Evolutionary conservation across 2,797 vertebrate genomes (phyloP).

Genomic region (Meriones psammophilus): DNA sequence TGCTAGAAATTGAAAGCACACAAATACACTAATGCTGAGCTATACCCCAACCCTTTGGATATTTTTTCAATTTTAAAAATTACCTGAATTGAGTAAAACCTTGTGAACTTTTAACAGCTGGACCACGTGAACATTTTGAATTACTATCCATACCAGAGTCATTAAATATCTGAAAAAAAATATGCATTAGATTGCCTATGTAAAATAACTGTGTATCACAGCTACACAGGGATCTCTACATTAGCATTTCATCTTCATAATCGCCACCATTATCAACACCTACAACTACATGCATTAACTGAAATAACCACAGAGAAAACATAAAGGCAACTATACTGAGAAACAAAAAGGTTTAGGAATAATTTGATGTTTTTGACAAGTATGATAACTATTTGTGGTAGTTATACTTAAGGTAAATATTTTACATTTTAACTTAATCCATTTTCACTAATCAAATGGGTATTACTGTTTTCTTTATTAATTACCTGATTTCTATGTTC

Average conservation of each 20-base stretch:
- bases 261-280: conserved; percentile 13
- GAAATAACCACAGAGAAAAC: conserved; percentile 54
- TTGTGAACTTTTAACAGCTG: conserved; percentile 78
- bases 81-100: conserved; percentile 88
- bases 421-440: conserved; percentile 1
- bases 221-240: conserved; percentile 17
- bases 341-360: conserved; percentile 49
- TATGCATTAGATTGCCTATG: conserved; percentile 58
- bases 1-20: background rate
- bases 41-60: background rate
- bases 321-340: conserved; percentile 28
- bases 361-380: conserved; percentile 45
- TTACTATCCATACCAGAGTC: conserved; percentile 63
- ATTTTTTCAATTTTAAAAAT: conserved; percentile 77
- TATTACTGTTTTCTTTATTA: conserved; percentile 42
- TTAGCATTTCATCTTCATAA: conserved; percentile 21
- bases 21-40: background rate
- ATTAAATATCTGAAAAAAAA: conserved; percentile 83
- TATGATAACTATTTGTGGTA: conserved; percentile 40
- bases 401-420: conserved; percentile 34
- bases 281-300: conserved; percentile 50
- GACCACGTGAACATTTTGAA: conserved; percentile 75
- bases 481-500: background rate
- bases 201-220: conserved; percentile 49
- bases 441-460: conserved; percentile 42